A percentile compares a stretch with the other conserved stretches of the same genome.
phyloP scores from a whole-genome alignment of 2,113 vertebrate species.

The Triplophysa rosa region DNA sequence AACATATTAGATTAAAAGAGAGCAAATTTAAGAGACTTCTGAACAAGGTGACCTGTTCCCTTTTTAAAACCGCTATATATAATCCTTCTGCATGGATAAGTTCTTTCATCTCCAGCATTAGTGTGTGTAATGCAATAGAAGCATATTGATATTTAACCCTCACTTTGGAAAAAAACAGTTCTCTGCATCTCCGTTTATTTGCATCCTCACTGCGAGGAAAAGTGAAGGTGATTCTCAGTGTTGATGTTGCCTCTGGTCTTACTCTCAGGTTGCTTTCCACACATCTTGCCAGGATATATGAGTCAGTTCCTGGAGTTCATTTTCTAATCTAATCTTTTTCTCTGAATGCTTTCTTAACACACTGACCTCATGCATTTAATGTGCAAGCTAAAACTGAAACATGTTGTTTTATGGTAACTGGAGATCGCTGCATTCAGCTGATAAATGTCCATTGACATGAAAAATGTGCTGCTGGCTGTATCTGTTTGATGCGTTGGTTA shows the following conservation, averaged over 20 bases:
- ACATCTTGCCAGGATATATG: conserved; percentile 42
- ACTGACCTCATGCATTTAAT: not conserved
- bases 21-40: too few species aligned
- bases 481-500: not conserved
- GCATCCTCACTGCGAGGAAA: not conserved
- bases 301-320: conserved; percentile 20
- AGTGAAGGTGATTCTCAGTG: not conserved
- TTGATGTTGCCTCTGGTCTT: conserved; percentile 50
- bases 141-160: conserved; percentile 18
- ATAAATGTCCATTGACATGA: conserved; percentile 7
- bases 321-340: conserved; percentile 3
- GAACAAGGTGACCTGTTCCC: too few species aligned
- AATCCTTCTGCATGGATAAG: not conserved
- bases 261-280: conserved; percentile 59
- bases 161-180: conserved; percentile 32
- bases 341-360: conserved; percentile 11
- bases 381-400: conserved; percentile 9
- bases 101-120: not conserved
- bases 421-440: not conserved
- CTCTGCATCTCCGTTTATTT: not conserved
- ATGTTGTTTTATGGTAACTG: conserved; percentile 15
- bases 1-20: too few species aligned
- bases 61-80: too few species aligned
- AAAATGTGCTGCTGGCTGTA: not conserved
- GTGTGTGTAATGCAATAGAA: not conserved